Evolutionary conservation across 1,140 invertebrate genomes (phyloP), one percentile per base, ranked within the genome.

Genomic region (Drosophila albomicans): DNA sequence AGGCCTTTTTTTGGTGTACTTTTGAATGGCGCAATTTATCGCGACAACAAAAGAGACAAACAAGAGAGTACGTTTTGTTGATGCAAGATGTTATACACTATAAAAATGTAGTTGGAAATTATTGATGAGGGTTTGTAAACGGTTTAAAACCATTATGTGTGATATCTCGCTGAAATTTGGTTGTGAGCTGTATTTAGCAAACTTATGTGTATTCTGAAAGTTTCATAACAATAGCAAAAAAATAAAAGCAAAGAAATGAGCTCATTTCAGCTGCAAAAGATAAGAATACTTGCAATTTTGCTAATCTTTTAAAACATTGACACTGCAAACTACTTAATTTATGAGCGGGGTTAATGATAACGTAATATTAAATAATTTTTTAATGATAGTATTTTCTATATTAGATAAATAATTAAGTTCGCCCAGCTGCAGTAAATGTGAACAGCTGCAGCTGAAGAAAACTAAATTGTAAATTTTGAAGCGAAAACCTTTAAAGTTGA

Each of bases 21-120:
- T 43, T 43, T 41, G 30, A 75, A 52, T 81, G 78, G 75, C 49
- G 78, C 65, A 80, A 80, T 80, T 81, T 62, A 57, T 11, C 3
- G 71, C 46, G 32, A 25, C 49, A 25, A 67, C 48, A 75, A 73
- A 65, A 30, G 11, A 20, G 20, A 65, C 20, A 65, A 65, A 41
- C n/a, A 35, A 54, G 51, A n/a, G 51, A 16, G n/a, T 10, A 13
- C 3, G 3, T 13, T 4, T 43, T 13, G 5, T 6, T 43, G 41
- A 13, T 13, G 41, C 41, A 13, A 13, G n/a, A 38, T 38, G 35
- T 38, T 43, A 13, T 43, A 10, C 35, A 1, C 35, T 10, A 11
- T 10, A 38, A 2, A 38, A 10, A 38, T 10, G 7, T 38, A 8
- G 3, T 38, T 38, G 7, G 8, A 38, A 10, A 10, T 10, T 10